Percentiles rank a stretch among this genome's conserved stretches.
These are phyloP conservation scores for Centropus bengalensis DNA, from an alignment of 2,113 vertebrate genomes.

Conservation along the genomic window DNA sequence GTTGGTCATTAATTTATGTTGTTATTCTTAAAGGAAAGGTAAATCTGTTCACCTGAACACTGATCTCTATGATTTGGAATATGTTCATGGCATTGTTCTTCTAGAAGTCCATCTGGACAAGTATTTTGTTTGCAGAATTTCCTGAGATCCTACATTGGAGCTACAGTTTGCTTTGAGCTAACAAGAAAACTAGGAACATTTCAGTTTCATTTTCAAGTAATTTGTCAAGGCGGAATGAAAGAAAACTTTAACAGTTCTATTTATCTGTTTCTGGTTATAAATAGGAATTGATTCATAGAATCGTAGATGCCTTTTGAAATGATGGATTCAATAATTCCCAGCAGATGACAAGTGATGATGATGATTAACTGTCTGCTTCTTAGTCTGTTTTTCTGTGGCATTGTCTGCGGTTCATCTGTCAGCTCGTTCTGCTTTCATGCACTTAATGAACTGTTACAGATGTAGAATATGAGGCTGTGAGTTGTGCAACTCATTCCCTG, in stretches of 20 bases:
- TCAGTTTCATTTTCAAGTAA: neutral
- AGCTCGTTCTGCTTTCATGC: neutral
- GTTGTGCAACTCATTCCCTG: neutral
- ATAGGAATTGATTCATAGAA: neutral
- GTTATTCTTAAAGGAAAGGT: neutral
- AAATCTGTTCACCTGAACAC: neutral
- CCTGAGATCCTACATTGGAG: neutral
- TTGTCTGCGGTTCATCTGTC: neutral
- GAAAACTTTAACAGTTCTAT: neutral
- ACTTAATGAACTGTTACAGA: neutral
- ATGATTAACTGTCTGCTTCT: neutral
- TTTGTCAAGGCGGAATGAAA: neutral
- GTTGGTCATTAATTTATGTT: neutral
- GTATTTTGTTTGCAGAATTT: neutral
- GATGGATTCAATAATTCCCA: neutral
- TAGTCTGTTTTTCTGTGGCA: neutral
- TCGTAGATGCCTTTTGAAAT: neutral
- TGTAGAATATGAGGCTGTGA: neutral
- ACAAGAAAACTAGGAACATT: neutral
- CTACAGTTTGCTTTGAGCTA: neutral
- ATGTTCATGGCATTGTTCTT: neutral
- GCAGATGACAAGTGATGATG: neutral
- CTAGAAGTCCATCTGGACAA: no score
- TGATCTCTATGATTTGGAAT: neutral
- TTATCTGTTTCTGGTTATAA: neutral